A percentile compares a stretch with the other conserved stretches of the same genome.
Conservation (phyloP, 2,888 invertebrate species). For the Drosophila nr. perissopoda region DNA sequence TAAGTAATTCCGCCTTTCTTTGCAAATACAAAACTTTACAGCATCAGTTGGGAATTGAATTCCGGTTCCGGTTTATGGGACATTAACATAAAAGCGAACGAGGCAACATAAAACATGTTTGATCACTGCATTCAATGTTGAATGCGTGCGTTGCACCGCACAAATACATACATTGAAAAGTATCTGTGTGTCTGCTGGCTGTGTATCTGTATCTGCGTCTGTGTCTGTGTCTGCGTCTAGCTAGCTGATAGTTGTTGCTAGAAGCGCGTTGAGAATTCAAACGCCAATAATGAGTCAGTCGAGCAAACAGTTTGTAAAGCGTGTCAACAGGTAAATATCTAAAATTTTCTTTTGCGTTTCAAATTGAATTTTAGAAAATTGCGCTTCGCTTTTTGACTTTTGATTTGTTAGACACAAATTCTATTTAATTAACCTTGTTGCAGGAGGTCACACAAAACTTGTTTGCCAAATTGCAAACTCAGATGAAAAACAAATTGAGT, state of each 20-base stretch:
- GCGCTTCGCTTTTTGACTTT: slow-evolving; percentile 16
- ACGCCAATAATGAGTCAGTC: slow-evolving; percentile 43
- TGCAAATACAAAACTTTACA: slow-evolving; percentile 10
- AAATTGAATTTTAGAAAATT: slow-evolving; percentile 10
- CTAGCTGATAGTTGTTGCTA: slow-evolving; percentile 36
- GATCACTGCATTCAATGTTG: slow-evolving; percentile 63
- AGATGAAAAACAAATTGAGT: not conserved
- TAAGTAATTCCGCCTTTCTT: slow-evolving; percentile 64
- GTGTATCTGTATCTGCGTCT: slow-evolving; percentile 41
- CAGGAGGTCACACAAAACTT: slow-evolving; percentile 26
- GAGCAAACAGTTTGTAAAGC: slow-evolving; percentile 24
- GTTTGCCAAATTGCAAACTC: slow-evolving; percentile 1
- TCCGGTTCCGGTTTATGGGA: slow-evolving; percentile 67
- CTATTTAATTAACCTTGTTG: slow-evolving; percentile 57
- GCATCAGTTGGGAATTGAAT: slow-evolving; percentile 32
- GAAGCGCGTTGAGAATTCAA: slow-evolving; percentile 46
- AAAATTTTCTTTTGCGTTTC: slow-evolving; percentile 19
- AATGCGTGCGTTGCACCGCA: slow-evolving; percentile 65
- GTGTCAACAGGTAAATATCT: slow-evolving; percentile 36
- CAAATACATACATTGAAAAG: slow-evolving; percentile 50
- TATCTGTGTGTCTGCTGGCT: slow-evolving; percentile 52
- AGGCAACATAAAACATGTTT: slow-evolving; percentile 49
- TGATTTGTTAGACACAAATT: slow-evolving; percentile 8
- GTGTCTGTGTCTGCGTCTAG: slow-evolving; percentile 1
- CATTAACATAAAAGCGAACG: slow-evolving; percentile 58